Conservation (phyloP, 2,888 invertebrate species). For the Eupeodes latifasciatus region DNA sequence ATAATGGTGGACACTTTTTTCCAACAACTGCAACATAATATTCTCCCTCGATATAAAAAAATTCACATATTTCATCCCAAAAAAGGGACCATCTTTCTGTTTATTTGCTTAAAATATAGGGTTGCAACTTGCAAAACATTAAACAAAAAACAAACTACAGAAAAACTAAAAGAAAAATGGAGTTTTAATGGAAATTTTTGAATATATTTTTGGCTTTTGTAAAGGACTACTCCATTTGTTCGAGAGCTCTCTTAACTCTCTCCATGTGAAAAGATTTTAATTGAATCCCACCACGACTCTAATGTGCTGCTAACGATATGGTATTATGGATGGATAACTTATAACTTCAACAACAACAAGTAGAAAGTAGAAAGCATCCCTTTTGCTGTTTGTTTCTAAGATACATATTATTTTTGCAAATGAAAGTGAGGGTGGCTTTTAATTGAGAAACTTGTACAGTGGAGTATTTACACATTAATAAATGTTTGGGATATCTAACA, state of each 20-base stretch:
- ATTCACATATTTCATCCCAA: constrained; percentile 44
- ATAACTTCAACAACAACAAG: constrained; percentile 7
- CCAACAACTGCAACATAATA: constrained; percentile 68
- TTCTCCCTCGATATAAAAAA: constrained; percentile 42
- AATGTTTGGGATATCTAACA: background rate
- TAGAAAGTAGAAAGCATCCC: constrained; percentile 47
- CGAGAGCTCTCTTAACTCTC: constrained; percentile 4
- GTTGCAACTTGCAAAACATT: constrained; percentile 50
- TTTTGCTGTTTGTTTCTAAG: constrained; percentile 59
- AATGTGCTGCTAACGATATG: constrained; percentile 64
- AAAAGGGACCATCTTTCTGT: constrained; percentile 55
- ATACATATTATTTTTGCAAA: constrained; percentile 23
- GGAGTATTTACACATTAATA: background rate
- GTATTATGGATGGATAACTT: constrained; percentile 57
- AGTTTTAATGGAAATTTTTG: constrained; percentile 45
- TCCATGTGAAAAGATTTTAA: constrained; percentile 71
- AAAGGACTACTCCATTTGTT: background rate
- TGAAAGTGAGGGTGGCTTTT: constrained; percentile 37
- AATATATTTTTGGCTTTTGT: background rate
- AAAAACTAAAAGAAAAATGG: constrained; percentile 57
- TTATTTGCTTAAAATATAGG: constrained; percentile 31
- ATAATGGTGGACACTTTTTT: constrained; percentile 64
- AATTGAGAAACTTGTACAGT: background rate
- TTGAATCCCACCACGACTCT: constrained; percentile 73
- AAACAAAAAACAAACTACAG: constrained; percentile 24